These are phyloP conservation scores for Artibeus lituratus DNA, from an alignment of 2,797 vertebrate genomes.

Conservation along the genomic window DNA sequence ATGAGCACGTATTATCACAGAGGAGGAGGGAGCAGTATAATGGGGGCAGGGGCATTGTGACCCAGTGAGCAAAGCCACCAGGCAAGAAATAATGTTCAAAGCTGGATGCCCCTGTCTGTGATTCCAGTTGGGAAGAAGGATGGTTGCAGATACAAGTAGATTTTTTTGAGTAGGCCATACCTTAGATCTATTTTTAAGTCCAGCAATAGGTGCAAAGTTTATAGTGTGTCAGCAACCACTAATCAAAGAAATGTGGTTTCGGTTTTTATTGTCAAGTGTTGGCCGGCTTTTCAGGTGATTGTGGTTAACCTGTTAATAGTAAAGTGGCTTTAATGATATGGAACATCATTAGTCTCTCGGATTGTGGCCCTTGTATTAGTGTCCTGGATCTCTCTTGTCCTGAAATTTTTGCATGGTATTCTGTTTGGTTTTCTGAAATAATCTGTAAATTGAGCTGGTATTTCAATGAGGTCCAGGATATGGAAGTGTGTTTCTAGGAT, in stretches of 20 bases:
- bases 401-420: not conserved
- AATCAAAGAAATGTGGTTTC: not conserved
- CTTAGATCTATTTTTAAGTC: not conserved
- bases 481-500: not conserved
- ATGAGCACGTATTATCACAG: not conserved
- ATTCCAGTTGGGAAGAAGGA: not conserved
- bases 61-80: not conserved
- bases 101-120: not conserved
- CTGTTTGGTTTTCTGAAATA: constrained; percentile 31
- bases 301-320: not conserved
- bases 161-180: not conserved
- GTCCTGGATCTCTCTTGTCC: not conserved
- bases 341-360: not conserved
- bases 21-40: not conserved
- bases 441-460: not conserved
- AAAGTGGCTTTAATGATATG: not conserved
- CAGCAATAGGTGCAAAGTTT: not conserved
- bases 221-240: not conserved
- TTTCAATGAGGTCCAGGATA: not conserved
- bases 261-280: not conserved
- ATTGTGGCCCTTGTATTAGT: not conserved
- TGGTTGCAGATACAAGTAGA: not conserved
- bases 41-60: not conserved
- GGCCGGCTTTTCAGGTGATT: not conserved
- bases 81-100: not conserved